Base-by-base conservation (phyloP, 92 coral and sea anemone genomes). In the Parazoanthus swiftii region DNA sequence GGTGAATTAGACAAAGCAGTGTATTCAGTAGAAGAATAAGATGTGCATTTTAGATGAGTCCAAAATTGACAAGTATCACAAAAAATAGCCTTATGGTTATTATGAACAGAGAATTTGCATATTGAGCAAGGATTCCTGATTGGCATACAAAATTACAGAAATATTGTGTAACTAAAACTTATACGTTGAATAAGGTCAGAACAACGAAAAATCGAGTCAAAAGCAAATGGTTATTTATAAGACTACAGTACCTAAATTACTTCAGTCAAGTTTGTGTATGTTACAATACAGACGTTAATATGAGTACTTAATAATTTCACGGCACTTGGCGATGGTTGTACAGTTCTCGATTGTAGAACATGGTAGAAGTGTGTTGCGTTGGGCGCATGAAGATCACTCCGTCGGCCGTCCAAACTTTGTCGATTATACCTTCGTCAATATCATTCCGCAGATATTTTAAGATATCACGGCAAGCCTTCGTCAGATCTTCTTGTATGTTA, bases 11-110 rank as follows among this genome's bases (percentile, higher is more conserved):
- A 74, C 78, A 88, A 43, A 70, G 80, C 90, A 88, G 33, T 88
- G 71, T 88, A 88, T 88, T 88, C 86, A 63, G 80, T 56, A 81
- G 46, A 59, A 37, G 81, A 81, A 73, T 81, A 58, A 73, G 88
- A 85, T 54, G 90, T 71, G 77, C 90, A 68, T 83, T 89, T 89
- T 20, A 89, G 91, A 83, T 89, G 88, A 72, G 91, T 74, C 88
- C 91, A 89, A 81, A 75, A 89, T 79, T 82, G 88, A 82, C 90
- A 88, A 81, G 50, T 80, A 81, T 88, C 66, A 81, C 90, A 88
- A 73, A 88, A 88, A 84, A 81, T 88, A 88, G 87, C 90, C 84
- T 88, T 88, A 84, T 81, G 90, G 86, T 88, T 81, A 88, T 71
- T 88, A 81, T 88, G 90, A 81, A 88, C 90, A 66, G 20, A 46